phyloP scores from a whole-genome alignment of 2,888 invertebrate species.

The Parasteatoda lunata region DNA sequence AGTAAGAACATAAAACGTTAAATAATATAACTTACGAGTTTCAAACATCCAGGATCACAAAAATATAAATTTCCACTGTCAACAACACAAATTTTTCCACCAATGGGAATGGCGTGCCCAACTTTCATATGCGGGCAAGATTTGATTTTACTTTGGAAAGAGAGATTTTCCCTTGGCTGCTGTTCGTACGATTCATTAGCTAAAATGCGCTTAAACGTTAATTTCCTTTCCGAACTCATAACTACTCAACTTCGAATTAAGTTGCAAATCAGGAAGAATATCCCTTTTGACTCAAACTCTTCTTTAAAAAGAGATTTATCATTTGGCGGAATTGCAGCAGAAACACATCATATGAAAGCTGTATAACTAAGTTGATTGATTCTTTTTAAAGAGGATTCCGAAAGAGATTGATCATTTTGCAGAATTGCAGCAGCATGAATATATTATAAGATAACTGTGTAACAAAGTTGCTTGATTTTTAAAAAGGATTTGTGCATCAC shows the following conservation, averaged over 20 bases:
- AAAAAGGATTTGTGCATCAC: neutral
- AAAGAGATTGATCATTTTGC: no score
- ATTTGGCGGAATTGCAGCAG: neutral
- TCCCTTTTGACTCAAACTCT: neutral
- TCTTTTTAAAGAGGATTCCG: neutral
- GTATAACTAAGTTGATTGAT: neutral
- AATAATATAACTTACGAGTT: conserved; percentile 30
- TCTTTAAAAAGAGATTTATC: neutral
- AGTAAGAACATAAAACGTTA: neutral
- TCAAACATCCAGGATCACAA: conserved; percentile 20
- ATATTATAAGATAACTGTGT: no score
- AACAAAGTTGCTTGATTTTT: neutral
- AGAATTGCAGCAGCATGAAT: no score
- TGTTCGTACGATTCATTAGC: conserved; percentile 54
- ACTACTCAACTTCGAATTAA: neutral
- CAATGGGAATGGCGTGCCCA: conserved; percentile 9
- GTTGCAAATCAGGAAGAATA: neutral
- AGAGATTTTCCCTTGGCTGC: conserved; percentile 8
- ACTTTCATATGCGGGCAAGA: neutral
- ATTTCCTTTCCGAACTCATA: conserved; percentile 8
- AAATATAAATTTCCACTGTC: conserved; percentile 28
- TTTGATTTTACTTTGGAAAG: neutral
- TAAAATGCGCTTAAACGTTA: conserved; percentile 46
- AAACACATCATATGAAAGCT: neutral
- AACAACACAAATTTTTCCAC: conserved; percentile 33